Conservation (phyloP, 2,888 invertebrate species). For the Oscheius onirici region DNA sequence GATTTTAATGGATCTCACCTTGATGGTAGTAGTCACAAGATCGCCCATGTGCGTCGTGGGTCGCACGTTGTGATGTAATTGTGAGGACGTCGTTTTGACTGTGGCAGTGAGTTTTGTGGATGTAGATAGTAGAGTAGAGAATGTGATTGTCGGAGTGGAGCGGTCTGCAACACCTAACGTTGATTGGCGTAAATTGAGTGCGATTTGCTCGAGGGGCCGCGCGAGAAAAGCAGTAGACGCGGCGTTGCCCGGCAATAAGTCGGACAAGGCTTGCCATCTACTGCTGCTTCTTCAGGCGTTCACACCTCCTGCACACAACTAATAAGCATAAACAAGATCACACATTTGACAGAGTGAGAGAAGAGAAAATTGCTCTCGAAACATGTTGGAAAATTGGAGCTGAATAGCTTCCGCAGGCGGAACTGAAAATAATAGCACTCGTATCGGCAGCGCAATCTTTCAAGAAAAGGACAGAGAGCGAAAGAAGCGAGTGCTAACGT, state of each 20-base stretch:
- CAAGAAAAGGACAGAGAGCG: neutral
- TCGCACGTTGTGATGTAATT: constrained; percentile 59
- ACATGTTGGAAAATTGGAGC: neutral
- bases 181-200: constrained; percentile 28
- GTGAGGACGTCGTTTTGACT: constrained; percentile 49
- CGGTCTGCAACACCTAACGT: constrained; percentile 32
- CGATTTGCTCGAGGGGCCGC: constrained; percentile 18
- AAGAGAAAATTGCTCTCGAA: neutral
- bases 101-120: constrained; percentile 28
- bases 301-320: constrained; percentile 6
- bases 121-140: constrained; percentile 32
- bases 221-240: constrained; percentile 8
- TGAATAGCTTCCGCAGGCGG: constrained; percentile 1
- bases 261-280: neutral
- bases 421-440: constrained; percentile 20
- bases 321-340: constrained; percentile 3
- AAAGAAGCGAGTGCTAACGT: neutral
- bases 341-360: neutral
- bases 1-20: constrained; percentile 36
- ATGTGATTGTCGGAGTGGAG: constrained; percentile 25
- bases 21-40: constrained; percentile 57
- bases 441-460: constrained; percentile 17
- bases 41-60: constrained; percentile 69
- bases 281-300: constrained; percentile 3
- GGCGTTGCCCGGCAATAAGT: constrained; percentile 30